phyloP scores from a whole-genome alignment of 2,888 invertebrate genomes.

The Frankliniella fusca region DNA sequence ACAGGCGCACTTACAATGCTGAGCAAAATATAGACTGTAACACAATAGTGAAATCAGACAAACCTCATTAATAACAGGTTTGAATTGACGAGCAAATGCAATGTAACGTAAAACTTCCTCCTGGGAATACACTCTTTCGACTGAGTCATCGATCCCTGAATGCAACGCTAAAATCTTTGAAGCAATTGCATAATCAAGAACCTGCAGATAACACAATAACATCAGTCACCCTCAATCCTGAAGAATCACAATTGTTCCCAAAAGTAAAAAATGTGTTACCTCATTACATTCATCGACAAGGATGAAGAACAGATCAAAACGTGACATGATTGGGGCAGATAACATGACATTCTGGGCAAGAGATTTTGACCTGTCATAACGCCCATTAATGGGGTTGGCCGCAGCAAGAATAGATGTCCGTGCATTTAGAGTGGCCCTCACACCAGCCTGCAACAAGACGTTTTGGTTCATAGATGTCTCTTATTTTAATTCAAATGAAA shows the following conservation, averaged over 20 bases:
- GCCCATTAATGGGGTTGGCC: slow-evolving; percentile 95
- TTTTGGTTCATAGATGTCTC: neutral
- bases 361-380: slow-evolving; percentile 91
- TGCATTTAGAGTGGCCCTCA: slow-evolving; percentile 95
- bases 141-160: slow-evolving; percentile 72
- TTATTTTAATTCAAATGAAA: neutral
- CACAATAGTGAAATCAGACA: slow-evolving; percentile 27
- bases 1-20: neutral
- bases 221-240: neutral
- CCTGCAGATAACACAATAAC: slow-evolving; percentile 48
- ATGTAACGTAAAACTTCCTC: slow-evolving; percentile 92
- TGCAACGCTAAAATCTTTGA: slow-evolving; percentile 93
- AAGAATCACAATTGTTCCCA: neutral
- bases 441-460: slow-evolving; percentile 66
- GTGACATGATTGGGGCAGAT: slow-evolving; percentile 96
- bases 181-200: slow-evolving; percentile 95
- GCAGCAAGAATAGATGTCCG: slow-evolving; percentile 96
- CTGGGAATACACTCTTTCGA: slow-evolving; percentile 76
- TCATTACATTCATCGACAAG: slow-evolving; percentile 95
- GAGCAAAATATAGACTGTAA: slow-evolving; percentile 6
- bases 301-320: slow-evolving; percentile 98
- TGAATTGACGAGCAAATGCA: slow-evolving; percentile 93
- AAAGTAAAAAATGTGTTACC: slow-evolving; percentile 45
- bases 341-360: slow-evolving; percentile 90
- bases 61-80: slow-evolving; percentile 77